Conservation (phyloP, 1,140 invertebrate species). For the Macrobrachium rosenbergii region DNA sequence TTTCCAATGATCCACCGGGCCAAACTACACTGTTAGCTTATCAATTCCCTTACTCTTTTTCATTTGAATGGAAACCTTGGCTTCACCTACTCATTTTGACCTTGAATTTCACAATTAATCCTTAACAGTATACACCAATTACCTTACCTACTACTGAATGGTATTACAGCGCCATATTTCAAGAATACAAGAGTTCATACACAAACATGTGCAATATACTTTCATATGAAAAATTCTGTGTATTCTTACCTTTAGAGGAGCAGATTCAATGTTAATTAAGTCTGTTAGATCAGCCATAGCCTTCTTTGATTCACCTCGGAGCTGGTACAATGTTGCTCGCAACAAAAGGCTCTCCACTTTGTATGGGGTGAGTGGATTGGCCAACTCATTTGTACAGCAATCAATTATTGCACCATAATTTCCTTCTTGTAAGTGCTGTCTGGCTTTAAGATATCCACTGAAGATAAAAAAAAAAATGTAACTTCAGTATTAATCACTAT, state of each 20-base stretch:
- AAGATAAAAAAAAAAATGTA: neutral
- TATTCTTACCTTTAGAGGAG: conserved; percentile 72
- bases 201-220: too few relatives aligned
- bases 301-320: conserved; percentile 80
- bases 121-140: too few relatives aligned
- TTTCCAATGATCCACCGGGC: too few relatives aligned
- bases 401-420: conserved; percentile 84
- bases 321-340: conserved; percentile 85
- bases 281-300: conserved; percentile 80
- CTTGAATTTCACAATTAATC: too few relatives aligned
- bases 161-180: too few relatives aligned
- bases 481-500: neutral
- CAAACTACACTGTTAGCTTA: too few relatives aligned
- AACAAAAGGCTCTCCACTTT: conserved; percentile 77
- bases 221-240: too few relatives aligned
- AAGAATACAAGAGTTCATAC: too few relatives aligned
- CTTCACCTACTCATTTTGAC: too few relatives aligned
- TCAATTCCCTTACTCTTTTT: too few relatives aligned
- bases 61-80: too few relatives aligned
- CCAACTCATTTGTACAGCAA: conserved; percentile 84
- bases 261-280: conserved; percentile 76
- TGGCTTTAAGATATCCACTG: conserved; percentile 78
- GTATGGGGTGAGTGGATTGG: conserved; percentile 53
- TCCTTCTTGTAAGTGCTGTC: conserved; percentile 77
- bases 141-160: too few relatives aligned